A percentile compares a stretch with the other conserved stretches of the same genome.
phyloP scores from a whole-genome alignment of 2,888 invertebrate species.

The Agrilus biguttatus region DNA sequence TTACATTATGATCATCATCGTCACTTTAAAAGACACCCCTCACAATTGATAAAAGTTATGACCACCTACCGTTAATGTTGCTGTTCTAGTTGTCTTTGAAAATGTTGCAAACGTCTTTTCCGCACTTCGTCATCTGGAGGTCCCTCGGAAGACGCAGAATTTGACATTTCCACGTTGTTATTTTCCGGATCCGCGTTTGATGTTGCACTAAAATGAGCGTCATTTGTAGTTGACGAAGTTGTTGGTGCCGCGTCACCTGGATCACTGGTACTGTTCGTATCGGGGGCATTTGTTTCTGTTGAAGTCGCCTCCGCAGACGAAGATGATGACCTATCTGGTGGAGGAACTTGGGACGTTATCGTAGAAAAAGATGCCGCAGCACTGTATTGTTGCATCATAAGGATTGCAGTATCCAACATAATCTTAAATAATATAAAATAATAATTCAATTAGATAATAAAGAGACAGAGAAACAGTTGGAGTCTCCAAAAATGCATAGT shows the following conservation, averaged over 20 bases:
- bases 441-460: neutral
- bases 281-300: constrained; percentile 1
- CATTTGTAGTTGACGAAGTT: neutral
- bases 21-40: no score
- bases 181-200: constrained; percentile 1
- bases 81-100: constrained; percentile 22
- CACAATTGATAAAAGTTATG: no score
- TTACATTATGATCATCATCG: no score
- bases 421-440: constrained; percentile 42
- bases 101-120: constrained; percentile 64
- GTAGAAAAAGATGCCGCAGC: constrained; percentile 41
- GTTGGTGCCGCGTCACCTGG: neutral
- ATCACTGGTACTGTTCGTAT: constrained; percentile 1
- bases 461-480: no score
- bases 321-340: constrained; percentile 1
- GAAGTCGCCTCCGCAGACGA: constrained; percentile 3
- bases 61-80: neutral
- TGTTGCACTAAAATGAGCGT: neutral
- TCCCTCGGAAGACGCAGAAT: neutral
- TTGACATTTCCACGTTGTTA: no score
- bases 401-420: constrained; percentile 82
- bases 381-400: constrained; percentile 90
- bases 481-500: no score
- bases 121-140: constrained; percentile 50
- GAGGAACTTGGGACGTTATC: constrained; percentile 14